Evolutionary conservation across 1,140 invertebrate genomes (phyloP).

Genomic region (Himalopsyche phryganea): DNA sequence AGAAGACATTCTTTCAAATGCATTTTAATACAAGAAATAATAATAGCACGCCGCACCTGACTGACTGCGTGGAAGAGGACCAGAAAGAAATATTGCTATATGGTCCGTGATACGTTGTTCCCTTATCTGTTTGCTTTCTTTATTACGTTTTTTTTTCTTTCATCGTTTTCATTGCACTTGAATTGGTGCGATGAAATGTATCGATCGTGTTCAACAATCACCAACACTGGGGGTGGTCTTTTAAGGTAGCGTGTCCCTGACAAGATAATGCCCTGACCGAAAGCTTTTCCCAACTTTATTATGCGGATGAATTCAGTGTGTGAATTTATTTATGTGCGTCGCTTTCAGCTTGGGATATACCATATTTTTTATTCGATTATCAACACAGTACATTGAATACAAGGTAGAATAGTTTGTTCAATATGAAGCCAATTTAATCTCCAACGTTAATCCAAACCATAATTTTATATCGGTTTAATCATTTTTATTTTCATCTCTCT

Average conservation of each 20-base stretch:
- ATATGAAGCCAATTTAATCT: too few species aligned
- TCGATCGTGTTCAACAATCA: neutral
- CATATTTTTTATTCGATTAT: too few species aligned
- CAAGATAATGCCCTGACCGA: neutral
- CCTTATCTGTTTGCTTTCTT: neutral
- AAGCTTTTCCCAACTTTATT: neutral
- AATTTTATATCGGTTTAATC: too few species aligned
- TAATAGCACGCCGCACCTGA: too few species aligned
- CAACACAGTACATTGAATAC: too few species aligned
- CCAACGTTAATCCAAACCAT: too few species aligned
- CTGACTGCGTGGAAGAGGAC: neutral
- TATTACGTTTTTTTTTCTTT: neutral
- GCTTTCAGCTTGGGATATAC: too few species aligned
- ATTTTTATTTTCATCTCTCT: too few species aligned
- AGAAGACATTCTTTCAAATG: too few species aligned
- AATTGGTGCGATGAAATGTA: conserved; percentile 1
- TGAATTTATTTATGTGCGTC: too few species aligned
- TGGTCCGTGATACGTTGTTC: neutral
- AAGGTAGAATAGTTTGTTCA: too few species aligned
- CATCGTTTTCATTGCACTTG: neutral
- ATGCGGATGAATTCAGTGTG: neutral
- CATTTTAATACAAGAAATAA: too few species aligned
- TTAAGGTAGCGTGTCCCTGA: neutral
- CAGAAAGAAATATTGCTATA: neutral
- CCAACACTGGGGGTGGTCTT: conserved; percentile 1